Base-by-base conservation (phyloP, 2,888 invertebrate genomes). In the Trissonchulus sp. region DNA sequence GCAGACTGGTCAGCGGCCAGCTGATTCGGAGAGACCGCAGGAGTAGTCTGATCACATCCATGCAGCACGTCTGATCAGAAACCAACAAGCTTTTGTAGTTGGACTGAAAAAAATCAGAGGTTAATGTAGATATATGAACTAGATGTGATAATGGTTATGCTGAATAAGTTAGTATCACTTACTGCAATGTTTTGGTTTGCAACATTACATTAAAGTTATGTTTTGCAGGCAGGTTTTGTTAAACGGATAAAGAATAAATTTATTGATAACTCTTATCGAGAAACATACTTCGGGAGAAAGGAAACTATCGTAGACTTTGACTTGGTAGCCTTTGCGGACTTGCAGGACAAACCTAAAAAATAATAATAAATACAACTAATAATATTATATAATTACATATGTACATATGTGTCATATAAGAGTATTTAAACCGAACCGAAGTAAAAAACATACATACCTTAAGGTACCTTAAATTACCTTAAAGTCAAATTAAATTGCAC, bases 31-130 rank as follows among this genome's bases (percentile, higher is more conserved):
- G 3, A 0, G 62, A 3, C n/a, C 68, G 63, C 65, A 94, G 88
- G 76, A 94, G 86, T 79, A 94, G 89, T 77, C 91, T 90, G 77
- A 94, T 89, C 77, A 94, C 88, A 86, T 94, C 94, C 84, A 93
- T 93, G 0, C 92, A 92, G 33, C 93, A 93, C 71, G 94, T 94
- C 82, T 91, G 89, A 81, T 93, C 93, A 79, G 93, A 93, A 81
- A 94, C 91, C 79, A 94, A 88, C 80, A 94, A 87, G 80, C 93
- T 93, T 87, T 94, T 94, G 88, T 94, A 94, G 87, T 93, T 92
- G 0, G 93, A 94, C 84, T 92, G 84, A 28, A 83, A 83, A 78
- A 48, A 76, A 77, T 77, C 74, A 35, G 68, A 37, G 33, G 33
- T 15, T 48, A 68, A 36, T 28, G 1, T 72, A 33, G 68, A 23